Percentiles rank a stretch among this genome's conserved stretches.
These are phyloP conservation scores for Austrolebias charrua DNA, from an alignment of 2,797 vertebrate species.

Conservation along the genomic window DNA sequence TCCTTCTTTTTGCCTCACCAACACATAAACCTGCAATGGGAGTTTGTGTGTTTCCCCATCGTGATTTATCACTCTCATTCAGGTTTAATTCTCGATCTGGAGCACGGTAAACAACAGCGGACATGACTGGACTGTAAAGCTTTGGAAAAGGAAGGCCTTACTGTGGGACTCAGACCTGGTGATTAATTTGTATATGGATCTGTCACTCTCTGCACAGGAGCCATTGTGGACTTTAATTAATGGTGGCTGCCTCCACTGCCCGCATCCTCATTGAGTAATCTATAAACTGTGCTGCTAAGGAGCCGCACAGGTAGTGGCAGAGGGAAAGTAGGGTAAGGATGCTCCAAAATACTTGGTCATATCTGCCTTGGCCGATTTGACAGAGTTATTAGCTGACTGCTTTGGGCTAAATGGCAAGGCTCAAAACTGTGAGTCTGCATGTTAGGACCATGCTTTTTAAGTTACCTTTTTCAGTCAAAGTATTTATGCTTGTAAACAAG, in stretches of 20 bases:
- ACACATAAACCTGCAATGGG: conserved; percentile 74
- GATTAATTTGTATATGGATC: conserved; percentile 82
- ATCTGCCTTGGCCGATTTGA: conserved; percentile 58
- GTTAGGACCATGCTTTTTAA: conserved; percentile 48
- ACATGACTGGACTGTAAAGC: conserved; percentile 82
- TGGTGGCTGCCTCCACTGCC: conserved; percentile 65
- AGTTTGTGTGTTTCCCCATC: conserved; percentile 71
- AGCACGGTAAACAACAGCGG: conserved; percentile 79
- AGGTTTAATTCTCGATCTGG: conserved; percentile 81
- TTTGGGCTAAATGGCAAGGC: conserved; percentile 34
- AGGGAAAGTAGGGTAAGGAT: conserved; percentile 31
- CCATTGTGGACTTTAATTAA: conserved; percentile 81
- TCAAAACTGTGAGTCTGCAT: conserved; percentile 42
- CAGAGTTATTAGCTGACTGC: conserved; percentile 57
- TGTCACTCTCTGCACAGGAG: conserved; percentile 69
- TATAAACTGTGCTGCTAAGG: conserved; percentile 56
- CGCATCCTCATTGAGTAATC: conserved; percentile 66
- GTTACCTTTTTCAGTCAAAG: conserved; percentile 49
- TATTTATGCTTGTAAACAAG: conserved; percentile 56
- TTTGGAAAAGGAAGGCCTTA: conserved; percentile 61
- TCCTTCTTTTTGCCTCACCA: conserved; percentile 64
- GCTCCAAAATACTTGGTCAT: conserved; percentile 57
- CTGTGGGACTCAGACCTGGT: conserved; percentile 66
- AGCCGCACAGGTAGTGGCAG: conserved; percentile 34
- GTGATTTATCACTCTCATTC: conserved; percentile 83